Evolutionary conservation across 2,888 invertebrate species (phyloP).

Genomic region (Torymus auratus): DNA sequence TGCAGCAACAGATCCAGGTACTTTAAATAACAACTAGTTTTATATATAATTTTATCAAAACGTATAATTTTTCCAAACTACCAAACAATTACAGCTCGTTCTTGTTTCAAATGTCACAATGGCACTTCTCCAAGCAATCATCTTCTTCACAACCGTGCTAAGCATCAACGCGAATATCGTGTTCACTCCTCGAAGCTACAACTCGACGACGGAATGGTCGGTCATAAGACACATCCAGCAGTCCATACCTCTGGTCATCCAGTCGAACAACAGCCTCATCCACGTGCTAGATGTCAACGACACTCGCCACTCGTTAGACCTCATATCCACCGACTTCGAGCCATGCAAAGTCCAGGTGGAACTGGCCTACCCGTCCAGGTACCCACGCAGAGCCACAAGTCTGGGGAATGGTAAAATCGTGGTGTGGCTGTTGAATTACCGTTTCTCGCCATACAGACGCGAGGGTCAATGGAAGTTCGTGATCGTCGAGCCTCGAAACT

Average conservation of each 20-base stretch:
- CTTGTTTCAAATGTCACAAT: not conserved
- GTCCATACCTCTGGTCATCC: slow-evolving; percentile 13
- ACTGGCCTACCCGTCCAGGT: slow-evolving; percentile 13
- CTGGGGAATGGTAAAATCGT: slow-evolving; percentile 49
- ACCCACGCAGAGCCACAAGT: slow-evolving; percentile 21
- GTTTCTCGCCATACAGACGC: slow-evolving; percentile 5
- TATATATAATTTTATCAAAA: no score
- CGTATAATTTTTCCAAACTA: no score
- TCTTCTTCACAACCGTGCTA: not conserved
- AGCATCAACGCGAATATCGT: not conserved
- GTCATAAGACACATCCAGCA: slow-evolving; percentile 26
- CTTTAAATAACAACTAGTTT: no score
- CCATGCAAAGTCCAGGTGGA: slow-evolving; percentile 15
- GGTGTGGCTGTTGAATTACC: slow-evolving; percentile 45
- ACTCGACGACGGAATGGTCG: slow-evolving; percentile 25
- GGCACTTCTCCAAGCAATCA: not conserved
- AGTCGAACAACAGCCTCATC: slow-evolving; percentile 11
- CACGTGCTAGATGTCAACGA: slow-evolving; percentile 27
- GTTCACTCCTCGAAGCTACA: slow-evolving; percentile 23
- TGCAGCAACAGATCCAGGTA: no score
- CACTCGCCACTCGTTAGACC: not conserved
- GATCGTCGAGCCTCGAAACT: slow-evolving; percentile 32
- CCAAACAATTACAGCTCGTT: no score
- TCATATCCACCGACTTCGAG: slow-evolving; percentile 5
- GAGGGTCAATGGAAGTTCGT: slow-evolving; percentile 36